Evolutionary conservation across 2,888 invertebrate genomes (phyloP).

Genomic region (Trichogramma evanescens): DNA sequence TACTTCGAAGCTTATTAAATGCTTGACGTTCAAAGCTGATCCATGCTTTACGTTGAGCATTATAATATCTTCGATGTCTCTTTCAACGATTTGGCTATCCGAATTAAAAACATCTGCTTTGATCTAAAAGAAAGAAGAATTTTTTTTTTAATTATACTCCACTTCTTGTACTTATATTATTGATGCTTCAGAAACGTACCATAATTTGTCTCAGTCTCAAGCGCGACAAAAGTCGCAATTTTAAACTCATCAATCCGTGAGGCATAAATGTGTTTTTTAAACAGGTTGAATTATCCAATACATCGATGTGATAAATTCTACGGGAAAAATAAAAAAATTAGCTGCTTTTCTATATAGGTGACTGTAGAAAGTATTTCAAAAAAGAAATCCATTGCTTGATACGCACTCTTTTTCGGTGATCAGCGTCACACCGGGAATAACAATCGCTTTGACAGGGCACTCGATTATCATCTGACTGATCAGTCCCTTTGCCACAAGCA

Average conservation of each 20-base stretch:
- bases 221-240: conserved; percentile 44
- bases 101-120: conserved; percentile 1
- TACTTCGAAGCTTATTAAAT: background rate
- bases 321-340: conserved; percentile 32
- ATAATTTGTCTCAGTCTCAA: conserved; percentile 33
- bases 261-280: conserved; percentile 41
- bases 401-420: conserved; percentile 17
- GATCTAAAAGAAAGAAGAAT: conserved; percentile 3
- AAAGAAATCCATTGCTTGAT: background rate
- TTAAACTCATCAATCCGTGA: conserved; percentile 46
- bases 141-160: background rate
- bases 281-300: conserved; percentile 45
- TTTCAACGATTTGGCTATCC: background rate
- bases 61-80: background rate
- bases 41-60: background rate
- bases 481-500: background rate
- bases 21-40: background rate
- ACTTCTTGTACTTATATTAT: background rate
- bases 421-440: conserved; percentile 27
- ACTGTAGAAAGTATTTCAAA: background rate
- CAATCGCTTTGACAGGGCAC: conserved; percentile 24
- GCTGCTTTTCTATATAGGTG: background rate
- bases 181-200: conserved; percentile 4
- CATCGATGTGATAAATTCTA: conserved; percentile 45
- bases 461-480: conserved; percentile 34